Conservation (phyloP, 2,797 vertebrate species). For the Manis javanica region DNA sequence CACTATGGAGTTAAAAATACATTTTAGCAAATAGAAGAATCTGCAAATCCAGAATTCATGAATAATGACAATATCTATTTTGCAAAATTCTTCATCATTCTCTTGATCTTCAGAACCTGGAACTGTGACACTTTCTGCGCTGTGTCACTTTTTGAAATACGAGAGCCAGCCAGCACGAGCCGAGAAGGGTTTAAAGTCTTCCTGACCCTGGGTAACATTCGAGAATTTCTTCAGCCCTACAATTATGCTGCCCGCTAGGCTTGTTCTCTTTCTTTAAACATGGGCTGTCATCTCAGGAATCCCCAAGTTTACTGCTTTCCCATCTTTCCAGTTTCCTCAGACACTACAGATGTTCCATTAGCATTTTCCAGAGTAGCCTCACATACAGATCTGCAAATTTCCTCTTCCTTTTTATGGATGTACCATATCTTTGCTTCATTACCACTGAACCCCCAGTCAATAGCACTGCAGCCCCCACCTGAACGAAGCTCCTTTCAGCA, state of each 20-base stretch:
- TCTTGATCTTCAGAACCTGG: not conserved
- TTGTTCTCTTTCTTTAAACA: not conserved
- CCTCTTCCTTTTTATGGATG: not conserved
- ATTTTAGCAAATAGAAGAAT: not conserved
- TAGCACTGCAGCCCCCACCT: not conserved
- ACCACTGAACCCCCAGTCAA: not conserved
- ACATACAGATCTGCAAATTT: not conserved
- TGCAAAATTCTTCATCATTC: not conserved
- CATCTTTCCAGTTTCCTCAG: not conserved
- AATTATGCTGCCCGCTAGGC: no score
- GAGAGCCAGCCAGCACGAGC: not conserved
- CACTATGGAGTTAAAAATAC: not conserved
- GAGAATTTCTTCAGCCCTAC: not conserved
- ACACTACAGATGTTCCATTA: not conserved
- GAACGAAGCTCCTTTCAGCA: not conserved
- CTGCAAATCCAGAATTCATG: not conserved
- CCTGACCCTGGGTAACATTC: not conserved
- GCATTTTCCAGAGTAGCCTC: not conserved
- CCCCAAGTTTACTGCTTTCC: not conserved
- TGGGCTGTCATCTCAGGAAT: not conserved
- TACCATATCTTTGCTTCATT: not conserved
- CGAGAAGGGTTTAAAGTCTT: not conserved
- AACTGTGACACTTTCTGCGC: not conserved
- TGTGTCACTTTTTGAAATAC: not conserved
- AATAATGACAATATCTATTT: not conserved